These are phyloP conservation scores for Nothocercus julius DNA, from an alignment of 2,113 vertebrate species.

Conservation along the genomic window DNA sequence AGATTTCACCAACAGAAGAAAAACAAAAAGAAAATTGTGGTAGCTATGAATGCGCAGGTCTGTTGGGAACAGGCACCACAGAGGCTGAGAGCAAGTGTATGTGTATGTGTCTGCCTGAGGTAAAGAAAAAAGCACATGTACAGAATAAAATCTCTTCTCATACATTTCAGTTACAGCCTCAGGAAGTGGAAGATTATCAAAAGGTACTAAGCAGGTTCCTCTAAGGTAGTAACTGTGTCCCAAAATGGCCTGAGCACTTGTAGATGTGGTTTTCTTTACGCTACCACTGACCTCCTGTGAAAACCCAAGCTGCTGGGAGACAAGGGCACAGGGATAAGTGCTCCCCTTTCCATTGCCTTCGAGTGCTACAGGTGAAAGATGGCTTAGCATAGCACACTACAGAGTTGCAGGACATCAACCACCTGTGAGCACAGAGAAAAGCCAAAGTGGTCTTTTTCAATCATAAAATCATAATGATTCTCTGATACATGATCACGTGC, in stretches of 20 bases:
- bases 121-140: not conserved
- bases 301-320: not conserved
- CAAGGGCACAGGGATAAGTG: not conserved
- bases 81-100: not conserved
- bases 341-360: not conserved
- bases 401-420: not conserved
- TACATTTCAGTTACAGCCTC: not conserved
- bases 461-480: too few species aligned
- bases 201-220: not conserved
- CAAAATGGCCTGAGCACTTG: not conserved
- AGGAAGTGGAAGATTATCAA: accelerated
- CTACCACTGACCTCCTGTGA: not conserved
- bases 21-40: not conserved
- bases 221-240: not conserved
- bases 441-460: not conserved
- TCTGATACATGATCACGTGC: accelerated
- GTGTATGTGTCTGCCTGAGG: accelerated
- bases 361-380: not conserved
- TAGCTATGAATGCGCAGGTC: not conserved
- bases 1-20: not conserved
- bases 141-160: not conserved
- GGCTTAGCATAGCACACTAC: not conserved
- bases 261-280: not conserved
- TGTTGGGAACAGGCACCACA: not conserved
- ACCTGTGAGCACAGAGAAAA: not conserved